These are phyloP conservation scores for Lycopodina hypogea DNA, from an alignment of 37 sponge, comb jelly and placozoan genomes.

Conservation along the genomic window DNA sequence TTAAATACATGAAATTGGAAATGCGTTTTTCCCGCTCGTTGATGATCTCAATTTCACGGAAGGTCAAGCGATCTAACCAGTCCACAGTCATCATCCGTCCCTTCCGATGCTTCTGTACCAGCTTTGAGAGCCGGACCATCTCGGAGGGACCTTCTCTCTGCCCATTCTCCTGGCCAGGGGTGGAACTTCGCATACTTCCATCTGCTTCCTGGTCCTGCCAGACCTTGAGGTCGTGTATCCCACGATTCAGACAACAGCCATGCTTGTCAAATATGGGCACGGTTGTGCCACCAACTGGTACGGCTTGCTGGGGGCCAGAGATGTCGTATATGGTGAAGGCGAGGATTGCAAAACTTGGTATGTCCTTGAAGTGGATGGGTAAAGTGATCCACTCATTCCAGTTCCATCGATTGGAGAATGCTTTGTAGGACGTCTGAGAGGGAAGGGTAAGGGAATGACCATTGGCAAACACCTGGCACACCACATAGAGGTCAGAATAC, in stretches of 20 bases:
- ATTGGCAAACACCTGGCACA: slow-evolving; percentile 77
- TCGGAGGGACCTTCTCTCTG: slow-evolving; percentile 41
- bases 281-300: slow-evolving; percentile 70
- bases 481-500: slow-evolving; percentile 85
- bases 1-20: slow-evolving; percentile 77
- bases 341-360: slow-evolving; percentile 74
- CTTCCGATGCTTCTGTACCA: slow-evolving; percentile 85
- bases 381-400: slow-evolving; percentile 93
- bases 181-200: slow-evolving; percentile 18
- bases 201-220: slow-evolving; percentile 79
- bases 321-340: slow-evolving; percentile 75
- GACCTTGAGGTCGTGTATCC: slow-evolving; percentile 81
- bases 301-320: slow-evolving; percentile 43
- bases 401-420: slow-evolving; percentile 91
- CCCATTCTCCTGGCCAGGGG: slow-evolving; percentile 66
- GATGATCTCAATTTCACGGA: slow-evolving; percentile 88
- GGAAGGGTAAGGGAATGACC: slow-evolving; percentile 83
- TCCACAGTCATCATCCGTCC: slow-evolving; percentile 90
- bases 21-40: slow-evolving; percentile 87
- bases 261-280: slow-evolving; percentile 78
- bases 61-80: slow-evolving; percentile 94
- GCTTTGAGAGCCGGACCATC: slow-evolving; percentile 67
- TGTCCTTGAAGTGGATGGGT: slow-evolving; percentile 80
- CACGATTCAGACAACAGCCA: slow-evolving; percentile 64
- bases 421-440: slow-evolving; percentile 84